Conservation (phyloP, 2,888 invertebrate species). For the Mesorhabditis sp. region DNA sequence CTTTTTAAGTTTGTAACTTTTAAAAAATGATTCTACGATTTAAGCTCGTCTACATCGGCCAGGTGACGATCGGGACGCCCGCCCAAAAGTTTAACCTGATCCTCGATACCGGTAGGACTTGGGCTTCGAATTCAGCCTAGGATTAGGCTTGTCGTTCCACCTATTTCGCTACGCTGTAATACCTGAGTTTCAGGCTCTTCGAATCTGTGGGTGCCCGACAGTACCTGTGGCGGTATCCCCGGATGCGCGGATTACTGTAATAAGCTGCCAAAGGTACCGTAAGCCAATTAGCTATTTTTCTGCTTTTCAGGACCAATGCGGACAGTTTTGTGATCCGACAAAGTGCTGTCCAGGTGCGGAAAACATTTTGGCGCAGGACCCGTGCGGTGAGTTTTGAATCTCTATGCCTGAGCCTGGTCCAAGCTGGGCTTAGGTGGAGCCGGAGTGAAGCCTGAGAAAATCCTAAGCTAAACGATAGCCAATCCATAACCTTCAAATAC, state of each 20-base stretch:
- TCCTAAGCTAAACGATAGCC: too few species aligned
- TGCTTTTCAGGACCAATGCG: conserved; percentile 9
- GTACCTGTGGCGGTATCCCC: conserved; percentile 9
- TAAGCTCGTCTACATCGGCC: conserved; percentile 2
- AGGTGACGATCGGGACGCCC: not conserved
- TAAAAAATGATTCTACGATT: not conserved
- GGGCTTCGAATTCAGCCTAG: too few species aligned
- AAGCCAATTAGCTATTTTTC: not conserved
- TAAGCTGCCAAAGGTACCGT: not conserved
- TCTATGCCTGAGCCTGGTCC: not conserved
- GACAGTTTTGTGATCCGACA: conserved; percentile 13
- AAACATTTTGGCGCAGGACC: conserved; percentile 9
- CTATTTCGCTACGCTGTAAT: too few species aligned
- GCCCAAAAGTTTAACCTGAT: not conserved
- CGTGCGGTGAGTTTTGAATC: conserved; percentile 12
- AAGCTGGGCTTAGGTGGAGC: not conserved
- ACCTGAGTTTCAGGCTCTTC: not conserved
- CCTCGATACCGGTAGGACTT: not conserved
- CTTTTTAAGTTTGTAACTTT: not conserved
- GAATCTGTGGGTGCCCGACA: conserved; percentile 1
- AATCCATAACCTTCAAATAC: not conserved
- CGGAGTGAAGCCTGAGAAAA: not conserved
- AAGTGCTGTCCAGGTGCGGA: conserved; percentile 13
- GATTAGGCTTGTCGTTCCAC: too few species aligned
- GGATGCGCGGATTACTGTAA: conserved; percentile 15